Conservation (phyloP, 2,797 vertebrate species). For the Sorex maritimensis region DNA sequence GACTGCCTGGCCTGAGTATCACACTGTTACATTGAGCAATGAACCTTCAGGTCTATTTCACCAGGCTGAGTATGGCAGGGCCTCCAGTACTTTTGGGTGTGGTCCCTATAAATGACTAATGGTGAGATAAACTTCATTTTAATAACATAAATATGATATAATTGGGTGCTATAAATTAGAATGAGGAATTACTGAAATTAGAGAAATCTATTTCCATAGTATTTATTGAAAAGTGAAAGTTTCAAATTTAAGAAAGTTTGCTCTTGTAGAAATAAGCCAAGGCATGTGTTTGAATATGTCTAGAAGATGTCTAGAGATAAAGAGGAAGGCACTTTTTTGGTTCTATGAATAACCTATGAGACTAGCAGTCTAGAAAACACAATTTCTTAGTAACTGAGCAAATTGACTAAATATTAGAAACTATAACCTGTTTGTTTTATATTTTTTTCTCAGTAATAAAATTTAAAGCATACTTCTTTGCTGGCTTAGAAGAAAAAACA, state of each 20-base stretch:
- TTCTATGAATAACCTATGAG: neutral
- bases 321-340: neutral
- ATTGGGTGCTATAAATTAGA: neutral
- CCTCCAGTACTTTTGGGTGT: no score
- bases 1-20: no score
- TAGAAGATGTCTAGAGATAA: neutral
- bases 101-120: neutral
- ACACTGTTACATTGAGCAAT: no score
- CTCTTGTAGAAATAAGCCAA: no score
- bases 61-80: no score
- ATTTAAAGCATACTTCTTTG: neutral
- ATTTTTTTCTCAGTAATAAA: neutral
- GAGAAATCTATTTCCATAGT: neutral
- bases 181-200: neutral
- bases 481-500: neutral
- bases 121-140: neutral
- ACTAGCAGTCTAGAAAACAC: neutral
- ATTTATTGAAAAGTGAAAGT: conserved; percentile 10
- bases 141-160: neutral
- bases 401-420: neutral
- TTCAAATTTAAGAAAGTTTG: neutral
- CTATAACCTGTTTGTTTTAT: neutral
- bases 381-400: neutral
- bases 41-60: no score
- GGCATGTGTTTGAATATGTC: no score